Conservation (phyloP, 2,113 vertebrate species). For the Perca fluviatilis region DNA sequence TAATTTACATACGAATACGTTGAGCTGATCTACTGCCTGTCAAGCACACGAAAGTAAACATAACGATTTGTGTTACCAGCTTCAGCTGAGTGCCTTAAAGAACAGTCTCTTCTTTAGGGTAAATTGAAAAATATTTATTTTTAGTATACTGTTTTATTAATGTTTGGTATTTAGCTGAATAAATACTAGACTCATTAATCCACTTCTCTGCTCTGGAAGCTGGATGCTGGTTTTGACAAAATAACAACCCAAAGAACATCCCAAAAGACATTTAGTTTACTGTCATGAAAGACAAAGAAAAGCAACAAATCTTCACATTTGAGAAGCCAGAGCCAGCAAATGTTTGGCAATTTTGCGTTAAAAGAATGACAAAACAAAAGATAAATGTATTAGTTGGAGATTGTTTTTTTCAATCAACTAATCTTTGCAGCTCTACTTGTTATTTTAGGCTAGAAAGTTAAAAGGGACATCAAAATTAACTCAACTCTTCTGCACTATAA, state of each 20-base stretch:
- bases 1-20: slow-evolving; percentile 41
- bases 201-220: background rate
- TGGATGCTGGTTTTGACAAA: background rate
- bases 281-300: background rate
- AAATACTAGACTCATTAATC: background rate
- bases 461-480: background rate
- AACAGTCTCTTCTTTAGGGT: background rate
- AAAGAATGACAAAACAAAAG: background rate
- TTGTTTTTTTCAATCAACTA: background rate
- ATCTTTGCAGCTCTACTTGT: background rate
- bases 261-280: background rate
- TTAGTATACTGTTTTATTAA: background rate
- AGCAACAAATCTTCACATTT: background rate
- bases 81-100: background rate
- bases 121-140: background rate
- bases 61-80: background rate
- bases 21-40: background rate
- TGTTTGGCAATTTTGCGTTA: background rate
- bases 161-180: background rate
- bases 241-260: background rate
- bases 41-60: slow-evolving; percentile 23
- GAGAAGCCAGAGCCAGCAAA: background rate
- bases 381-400: background rate
- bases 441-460: background rate
- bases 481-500: background rate